phyloP scores from a whole-genome alignment of 2,797 vertebrate genomes.

The Buceros bicornis region DNA sequence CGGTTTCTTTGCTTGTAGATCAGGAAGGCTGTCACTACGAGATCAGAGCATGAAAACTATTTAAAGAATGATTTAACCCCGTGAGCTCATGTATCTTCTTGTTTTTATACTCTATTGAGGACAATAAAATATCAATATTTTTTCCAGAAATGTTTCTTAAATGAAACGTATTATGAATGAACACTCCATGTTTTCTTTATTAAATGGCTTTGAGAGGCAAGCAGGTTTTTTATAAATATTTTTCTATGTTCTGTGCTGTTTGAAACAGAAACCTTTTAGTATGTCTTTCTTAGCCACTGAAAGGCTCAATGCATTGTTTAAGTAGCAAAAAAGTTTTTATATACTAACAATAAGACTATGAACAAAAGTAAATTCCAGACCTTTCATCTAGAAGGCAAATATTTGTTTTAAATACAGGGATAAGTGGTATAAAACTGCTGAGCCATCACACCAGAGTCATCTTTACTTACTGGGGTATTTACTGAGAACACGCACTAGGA shows the following conservation, averaged over 20 bases:
- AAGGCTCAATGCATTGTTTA: not conserved
- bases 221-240: not conserved
- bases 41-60: not conserved
- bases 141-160: conserved; percentile 2
- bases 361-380: not conserved
- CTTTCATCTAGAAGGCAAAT: not conserved
- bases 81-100: not conserved
- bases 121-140: not conserved
- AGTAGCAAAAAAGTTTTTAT: not conserved
- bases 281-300: not conserved
- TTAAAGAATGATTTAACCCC: not conserved
- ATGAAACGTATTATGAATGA: not conserved
- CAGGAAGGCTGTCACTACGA: not conserved
- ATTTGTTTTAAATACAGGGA: not conserved
- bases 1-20: not conserved
- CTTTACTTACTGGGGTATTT: not conserved
- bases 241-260: not conserved
- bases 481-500: not conserved
- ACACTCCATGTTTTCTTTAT: not conserved
- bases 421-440: not conserved
- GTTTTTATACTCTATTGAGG: not conserved
- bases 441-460: not conserved
- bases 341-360: not conserved
- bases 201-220: not conserved
- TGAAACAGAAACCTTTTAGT: not conserved